Base-by-base conservation (phyloP, 1,140 invertebrate species). In the Diploscapter pachys region DNA sequence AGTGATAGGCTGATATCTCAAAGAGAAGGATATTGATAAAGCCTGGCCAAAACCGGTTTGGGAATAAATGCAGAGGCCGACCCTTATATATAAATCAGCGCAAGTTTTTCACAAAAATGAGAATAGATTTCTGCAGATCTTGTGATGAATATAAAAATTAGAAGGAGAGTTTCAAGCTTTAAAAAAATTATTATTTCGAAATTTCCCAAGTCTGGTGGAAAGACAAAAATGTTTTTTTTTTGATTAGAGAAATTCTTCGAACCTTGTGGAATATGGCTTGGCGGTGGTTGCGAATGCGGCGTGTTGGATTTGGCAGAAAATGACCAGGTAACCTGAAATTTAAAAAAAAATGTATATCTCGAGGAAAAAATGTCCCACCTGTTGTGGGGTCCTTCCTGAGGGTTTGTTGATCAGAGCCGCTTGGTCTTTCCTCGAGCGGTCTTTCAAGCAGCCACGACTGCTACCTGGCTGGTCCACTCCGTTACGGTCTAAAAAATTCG, bases 251-350 rank as follows among this genome's bases (percentile, higher is more conserved):
- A 31, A 68, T 13, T n/a, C 9, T 55, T 55, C 66, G 2, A 52
- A 68, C 66, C 66, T 68, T 68, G 52, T 5, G 51, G 57, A 9
- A 63, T 67, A 53, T 63, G 31, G 31, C 63, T 57, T 51, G 63
- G 49, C 9, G 73, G 73, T 11, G 73, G 73, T 57, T 74, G 73
- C 61, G 65, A 68, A 67, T 74, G 73, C 4, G 73, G 73, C 11
- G 73, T 74, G 6, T 65, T 54, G 48, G 73, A 57, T 57, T 74
- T 74, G 3, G 73, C 73, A 31, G 65, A 65, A 50, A 74, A 74
- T 4, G 73, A 74, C 73, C 73, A 74, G 4, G 73, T 65, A 54
- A 74, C 73, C 73, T 74, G 48, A n/a, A 73, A 64, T 50, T 55
- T 5, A 31, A 31, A 31, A 31, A 31, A 31, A 31, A 31, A 31